Conservation (phyloP, 2,113 vertebrate genomes). For the Cyphomyrus plagiostoma region DNA sequence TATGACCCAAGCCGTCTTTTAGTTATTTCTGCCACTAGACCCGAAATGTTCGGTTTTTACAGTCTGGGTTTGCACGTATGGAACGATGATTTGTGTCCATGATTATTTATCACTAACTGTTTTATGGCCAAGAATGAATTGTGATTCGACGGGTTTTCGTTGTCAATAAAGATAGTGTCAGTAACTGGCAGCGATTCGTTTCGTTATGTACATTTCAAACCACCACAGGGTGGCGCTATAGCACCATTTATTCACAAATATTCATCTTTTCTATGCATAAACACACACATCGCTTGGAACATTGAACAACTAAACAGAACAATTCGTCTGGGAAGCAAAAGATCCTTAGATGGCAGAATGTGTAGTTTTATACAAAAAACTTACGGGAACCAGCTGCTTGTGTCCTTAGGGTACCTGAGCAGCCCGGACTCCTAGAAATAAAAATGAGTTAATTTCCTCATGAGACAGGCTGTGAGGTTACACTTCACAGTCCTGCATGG, state of each 20-base stretch:
- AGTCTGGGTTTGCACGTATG: constrained; percentile 79
- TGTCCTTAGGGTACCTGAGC: neutral
- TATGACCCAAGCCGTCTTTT: constrained; percentile 64
- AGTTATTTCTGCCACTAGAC: constrained; percentile 74
- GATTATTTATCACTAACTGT: constrained; percentile 79
- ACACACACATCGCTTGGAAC: neutral
- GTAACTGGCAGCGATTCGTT: neutral
- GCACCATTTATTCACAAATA: neutral
- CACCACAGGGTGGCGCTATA: neutral
- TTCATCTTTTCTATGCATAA: neutral
- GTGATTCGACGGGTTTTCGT: constrained; percentile 77
- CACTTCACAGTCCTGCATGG: neutral
- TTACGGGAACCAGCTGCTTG: neutral
- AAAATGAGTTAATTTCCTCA: neutral
- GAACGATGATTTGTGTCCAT: constrained; percentile 56
- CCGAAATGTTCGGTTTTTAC: constrained; percentile 44
- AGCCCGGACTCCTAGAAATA: neutral
- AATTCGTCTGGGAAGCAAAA: neutral
- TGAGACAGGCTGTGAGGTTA: neutral
- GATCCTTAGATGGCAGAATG: neutral
- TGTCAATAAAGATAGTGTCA: constrained; percentile 80
- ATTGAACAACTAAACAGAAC: neutral
- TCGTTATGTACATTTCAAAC: neutral
- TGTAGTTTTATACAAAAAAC: neutral
- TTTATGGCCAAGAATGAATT: constrained; percentile 83